Evolutionary conservation across 2,888 invertebrate genomes (phyloP).

Genomic region (Hermodice carunculata): DNA sequence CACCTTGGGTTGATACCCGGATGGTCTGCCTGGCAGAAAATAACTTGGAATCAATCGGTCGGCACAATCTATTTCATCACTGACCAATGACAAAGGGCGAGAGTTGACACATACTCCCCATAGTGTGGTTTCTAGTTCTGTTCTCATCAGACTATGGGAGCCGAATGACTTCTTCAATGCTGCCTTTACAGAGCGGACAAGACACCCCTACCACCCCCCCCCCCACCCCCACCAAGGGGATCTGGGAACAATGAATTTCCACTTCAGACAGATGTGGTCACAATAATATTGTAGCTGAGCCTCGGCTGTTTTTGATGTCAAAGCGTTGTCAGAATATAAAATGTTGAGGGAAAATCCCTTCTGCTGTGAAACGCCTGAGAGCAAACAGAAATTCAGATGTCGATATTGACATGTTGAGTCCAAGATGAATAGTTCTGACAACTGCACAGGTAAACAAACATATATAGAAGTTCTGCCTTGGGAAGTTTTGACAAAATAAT

Average conservation of each 20-base stretch:
- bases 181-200: slow-evolving; percentile 10
- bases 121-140: background rate
- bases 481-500: slow-evolving; percentile 3
- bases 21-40: slow-evolving; percentile 1
- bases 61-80: background rate
- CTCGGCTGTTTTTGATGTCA: background rate
- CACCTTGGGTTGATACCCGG: no score
- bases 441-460: background rate
- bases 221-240: slow-evolving; percentile 27
- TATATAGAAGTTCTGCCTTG: background rate
- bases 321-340: background rate
- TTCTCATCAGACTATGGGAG: background rate
- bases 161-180: background rate
- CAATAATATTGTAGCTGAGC: background rate
- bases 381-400: background rate
- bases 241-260: slow-evolving; percentile 18
- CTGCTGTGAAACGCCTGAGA: background rate
- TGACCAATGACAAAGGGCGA: background rate
- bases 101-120: background rate
- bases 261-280: background rate
- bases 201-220: slow-evolving; percentile 27
- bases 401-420: background rate
- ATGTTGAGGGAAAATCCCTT: background rate
- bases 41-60: background rate
- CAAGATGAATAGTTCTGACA: background rate